Evolutionary conservation across 2,797 vertebrate species (phyloP).

Genomic region (Sternarchorhynchus goeldii): DNA sequence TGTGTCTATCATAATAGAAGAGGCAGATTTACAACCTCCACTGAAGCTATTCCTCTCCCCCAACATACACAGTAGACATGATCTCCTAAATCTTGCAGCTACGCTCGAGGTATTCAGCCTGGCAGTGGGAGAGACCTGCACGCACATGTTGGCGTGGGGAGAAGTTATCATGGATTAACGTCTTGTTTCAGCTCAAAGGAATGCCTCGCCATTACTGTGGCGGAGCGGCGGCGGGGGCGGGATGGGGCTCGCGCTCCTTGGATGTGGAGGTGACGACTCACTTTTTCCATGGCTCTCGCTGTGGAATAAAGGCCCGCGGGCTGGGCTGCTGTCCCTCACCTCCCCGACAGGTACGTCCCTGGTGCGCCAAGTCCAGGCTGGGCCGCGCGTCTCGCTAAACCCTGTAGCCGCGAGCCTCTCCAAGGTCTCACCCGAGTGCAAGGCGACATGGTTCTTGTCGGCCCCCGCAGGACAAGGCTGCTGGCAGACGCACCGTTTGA

Average conservation of each 20-base stretch:
- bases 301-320: constrained; percentile 51
- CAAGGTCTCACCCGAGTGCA: constrained; percentile 55
- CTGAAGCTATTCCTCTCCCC: constrained; percentile 38
- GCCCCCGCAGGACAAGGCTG: constrained; percentile 50
- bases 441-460: constrained; percentile 56
- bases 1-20: constrained; percentile 55
- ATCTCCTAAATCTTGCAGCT: constrained; percentile 61
- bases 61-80: constrained; percentile 47
- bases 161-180: constrained; percentile 62
- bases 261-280: constrained; percentile 58
- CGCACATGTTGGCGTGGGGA: constrained; percentile 57
- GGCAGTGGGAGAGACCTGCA: constrained; percentile 55
- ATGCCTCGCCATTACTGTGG: constrained; percentile 57
- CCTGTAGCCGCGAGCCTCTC: constrained; percentile 48
- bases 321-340: constrained; percentile 53
- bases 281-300: constrained; percentile 57
- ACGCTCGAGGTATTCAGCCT: constrained; percentile 58
- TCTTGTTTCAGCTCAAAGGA: constrained; percentile 62
- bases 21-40: constrained; percentile 51
- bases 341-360: constrained; percentile 57
- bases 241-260: constrained; percentile 41
- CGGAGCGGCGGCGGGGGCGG: constrained; percentile 43
- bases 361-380: constrained; percentile 44
- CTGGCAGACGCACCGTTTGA: constrained; percentile 53
- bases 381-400: constrained; percentile 53